Evolutionary conservation across 2,888 invertebrate species (phyloP).

Genomic region (Lypha dubia): DNA sequence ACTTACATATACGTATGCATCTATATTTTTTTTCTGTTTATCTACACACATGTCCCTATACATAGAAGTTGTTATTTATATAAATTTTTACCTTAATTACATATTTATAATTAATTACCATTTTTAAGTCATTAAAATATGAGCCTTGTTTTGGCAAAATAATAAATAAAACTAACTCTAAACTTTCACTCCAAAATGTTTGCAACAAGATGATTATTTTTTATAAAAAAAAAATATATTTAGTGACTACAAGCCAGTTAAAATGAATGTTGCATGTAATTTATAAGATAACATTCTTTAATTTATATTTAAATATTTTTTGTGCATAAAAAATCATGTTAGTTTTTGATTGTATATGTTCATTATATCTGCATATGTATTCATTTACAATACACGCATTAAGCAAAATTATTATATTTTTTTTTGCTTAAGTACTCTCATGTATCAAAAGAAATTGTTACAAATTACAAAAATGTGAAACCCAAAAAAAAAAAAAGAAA

Average conservation of each 20-base stretch:
- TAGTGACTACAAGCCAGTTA: not conserved
- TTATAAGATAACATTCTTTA: slow-evolving; percentile 52
- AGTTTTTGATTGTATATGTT: not conserved
- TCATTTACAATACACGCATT: slow-evolving; percentile 6
- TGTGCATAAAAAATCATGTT: slow-evolving; percentile 10
- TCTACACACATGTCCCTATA: too few species aligned
- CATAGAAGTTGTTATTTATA: too few species aligned
- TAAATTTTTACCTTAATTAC: not conserved
- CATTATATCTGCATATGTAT: not conserved
- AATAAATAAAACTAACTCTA: slow-evolving; percentile 15
- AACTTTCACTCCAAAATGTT: slow-evolving; percentile 1
- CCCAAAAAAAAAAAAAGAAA: slow-evolving; percentile 17
- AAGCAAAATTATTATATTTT: slow-evolving; percentile 25
- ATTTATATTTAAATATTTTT: not conserved
- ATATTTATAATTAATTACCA: not conserved
- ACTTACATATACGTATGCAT: too few species aligned
- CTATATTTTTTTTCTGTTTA: too few species aligned
- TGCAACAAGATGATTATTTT: slow-evolving; percentile 20
- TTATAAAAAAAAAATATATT: not conserved
- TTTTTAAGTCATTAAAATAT: slow-evolving; percentile 14
- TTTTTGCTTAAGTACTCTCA: slow-evolving; percentile 22
- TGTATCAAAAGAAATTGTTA: slow-evolving; percentile 44
- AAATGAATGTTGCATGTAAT: slow-evolving; percentile 49
- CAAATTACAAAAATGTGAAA: slow-evolving; percentile 14
- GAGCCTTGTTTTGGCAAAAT: slow-evolving; percentile 26